Evolutionary conservation across 2,888 invertebrate genomes (phyloP), one percentile per base, ranked within the genome.

Genomic region (Nebria salina): DNA sequence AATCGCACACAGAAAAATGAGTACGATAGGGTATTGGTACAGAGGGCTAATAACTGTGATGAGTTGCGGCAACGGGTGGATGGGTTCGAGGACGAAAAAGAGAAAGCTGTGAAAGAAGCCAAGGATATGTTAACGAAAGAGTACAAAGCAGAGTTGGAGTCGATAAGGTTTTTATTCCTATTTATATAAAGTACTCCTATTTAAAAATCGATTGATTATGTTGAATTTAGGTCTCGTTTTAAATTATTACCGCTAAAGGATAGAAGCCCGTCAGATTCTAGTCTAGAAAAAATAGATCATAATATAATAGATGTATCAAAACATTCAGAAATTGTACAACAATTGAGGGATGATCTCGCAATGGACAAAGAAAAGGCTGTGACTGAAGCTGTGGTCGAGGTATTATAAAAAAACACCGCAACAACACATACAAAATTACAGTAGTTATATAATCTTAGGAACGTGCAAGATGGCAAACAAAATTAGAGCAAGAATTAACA

Each of bases 101-200:
- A 93, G 83, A 91, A 91, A 83, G 91, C 93, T 34, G 88, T 95
- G 11, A 93, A 93, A 84, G 94, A 94, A 77, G 89, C 93, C 11
- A 92, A 93, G 4, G 94, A 95, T 82, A 92, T 93, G 83, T 89
- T 96, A 83, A 92, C 92, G 77, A 90, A 92, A 82, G 93, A 94
- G 84, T 95, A 95, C 87, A 94, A 94, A 88, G 93, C 92, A 20
- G 95, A 96, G 88, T 90, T 96, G 68, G 95, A 95, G 85, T 94
- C 93, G 6, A 90, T 96, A 20, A 76, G 81, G 79, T 79, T 72
- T n/a, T 11, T 15, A n/a, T 72, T 72, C 26, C 4, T n/a, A 2
- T 15, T 65, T 65, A 15, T n/a, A n/a, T n/a, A 6, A 65, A 65
- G 15, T 65, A 34, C 34, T 5, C 34, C 34, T 34, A 34, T 1